A percentile compares a stretch with the other conserved stretches of the same genome.
phyloP scores from a whole-genome alignment of 2,888 invertebrate species.

The Andrena camellia region DNA sequence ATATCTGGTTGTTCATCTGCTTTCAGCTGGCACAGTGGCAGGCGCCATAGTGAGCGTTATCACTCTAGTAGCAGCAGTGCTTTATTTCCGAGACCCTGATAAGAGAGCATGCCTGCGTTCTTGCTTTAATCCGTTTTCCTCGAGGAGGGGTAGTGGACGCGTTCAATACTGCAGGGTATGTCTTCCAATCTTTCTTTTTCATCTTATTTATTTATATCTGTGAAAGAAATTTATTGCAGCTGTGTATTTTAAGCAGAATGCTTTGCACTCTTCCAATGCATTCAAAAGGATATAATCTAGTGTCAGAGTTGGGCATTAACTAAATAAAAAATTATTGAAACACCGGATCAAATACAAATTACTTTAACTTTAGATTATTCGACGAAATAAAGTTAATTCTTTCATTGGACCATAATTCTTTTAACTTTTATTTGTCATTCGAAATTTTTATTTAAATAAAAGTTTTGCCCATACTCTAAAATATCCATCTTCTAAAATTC shows the following conservation, averaged over 20 bases:
- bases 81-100: conserved; percentile 74
- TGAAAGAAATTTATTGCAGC: background rate
- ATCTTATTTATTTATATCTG: background rate
- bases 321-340: too few relatives aligned
- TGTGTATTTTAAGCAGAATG: background rate
- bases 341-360: too few relatives aligned
- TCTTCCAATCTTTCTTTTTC: background rate
- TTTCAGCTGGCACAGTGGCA: conserved; percentile 71
- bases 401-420: background rate
- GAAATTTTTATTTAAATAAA: too few relatives aligned
- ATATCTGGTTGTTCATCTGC: background rate
- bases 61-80: conserved; percentile 62
- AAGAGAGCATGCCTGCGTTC: conserved; percentile 69
- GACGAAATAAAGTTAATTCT: background rate
- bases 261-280: too few relatives aligned
- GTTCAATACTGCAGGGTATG: conserved; percentile 80
- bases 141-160: conserved; percentile 69
- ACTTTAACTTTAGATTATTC: too few relatives aligned
- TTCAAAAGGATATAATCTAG: too few relatives aligned
- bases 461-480: too few relatives aligned
- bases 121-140: conserved; percentile 63
- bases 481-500: too few relatives aligned
- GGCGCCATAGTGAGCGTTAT: conserved; percentile 53
- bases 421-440: too few relatives aligned
- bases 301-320: too few relatives aligned